Conservation (phyloP, 2,888 invertebrate species). For the Agonopterix heracliana region DNA sequence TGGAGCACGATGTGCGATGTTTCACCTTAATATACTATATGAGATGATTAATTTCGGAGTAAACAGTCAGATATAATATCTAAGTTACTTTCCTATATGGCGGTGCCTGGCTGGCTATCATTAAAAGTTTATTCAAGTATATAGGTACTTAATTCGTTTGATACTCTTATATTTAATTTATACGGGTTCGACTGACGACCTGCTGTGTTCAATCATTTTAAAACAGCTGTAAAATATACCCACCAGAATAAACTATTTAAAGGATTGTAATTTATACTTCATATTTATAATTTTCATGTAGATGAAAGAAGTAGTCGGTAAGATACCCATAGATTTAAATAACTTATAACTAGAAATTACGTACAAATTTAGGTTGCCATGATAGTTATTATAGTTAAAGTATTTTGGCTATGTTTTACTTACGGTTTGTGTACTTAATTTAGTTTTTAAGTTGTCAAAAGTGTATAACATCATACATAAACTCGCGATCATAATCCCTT, state of each 20-base stretch:
- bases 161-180: too few relatives aligned
- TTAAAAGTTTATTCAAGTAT: too few relatives aligned
- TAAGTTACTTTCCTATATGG: too few relatives aligned
- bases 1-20: too few relatives aligned
- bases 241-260: too few relatives aligned
- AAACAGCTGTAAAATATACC: constrained; percentile 2
- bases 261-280: too few relatives aligned
- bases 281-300: constrained; percentile 8
- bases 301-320: constrained; percentile 2
- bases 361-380: constrained; percentile 34
- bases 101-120: too few relatives aligned
- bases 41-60: too few relatives aligned
- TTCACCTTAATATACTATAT: too few relatives aligned
- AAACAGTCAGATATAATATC: too few relatives aligned
- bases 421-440: constrained; percentile 1
- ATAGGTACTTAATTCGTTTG: too few relatives aligned
- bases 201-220: neutral
- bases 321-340: constrained; percentile 2
- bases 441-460: neutral
- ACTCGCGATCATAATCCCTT: neutral
- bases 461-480: neutral
- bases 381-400: constrained; percentile 13
- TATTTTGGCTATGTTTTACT: constrained; percentile 2
- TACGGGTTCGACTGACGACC: too few relatives aligned
- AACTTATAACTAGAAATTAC: constrained; percentile 5